These are phyloP conservation scores for Micrasema longulum DNA, from an alignment of 1,140 invertebrate genomes.

Conservation along the genomic window DNA sequence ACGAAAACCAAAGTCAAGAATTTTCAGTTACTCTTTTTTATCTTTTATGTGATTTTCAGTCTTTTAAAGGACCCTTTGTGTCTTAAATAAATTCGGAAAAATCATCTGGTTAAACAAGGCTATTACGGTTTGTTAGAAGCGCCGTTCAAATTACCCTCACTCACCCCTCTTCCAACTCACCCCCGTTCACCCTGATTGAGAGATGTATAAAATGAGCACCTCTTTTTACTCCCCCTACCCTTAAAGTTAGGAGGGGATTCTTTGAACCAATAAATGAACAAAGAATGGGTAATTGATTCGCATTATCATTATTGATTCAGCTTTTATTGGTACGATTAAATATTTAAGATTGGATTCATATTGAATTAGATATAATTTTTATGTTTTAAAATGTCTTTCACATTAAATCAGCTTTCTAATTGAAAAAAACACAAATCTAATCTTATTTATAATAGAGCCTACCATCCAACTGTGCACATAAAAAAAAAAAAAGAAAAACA, in stretches of 20 bases:
- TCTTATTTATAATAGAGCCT: no score
- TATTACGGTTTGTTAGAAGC: conserved; percentile 46
- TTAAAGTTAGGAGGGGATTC: neutral
- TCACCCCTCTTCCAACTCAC: neutral
- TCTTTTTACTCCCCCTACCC: conserved; percentile 14
- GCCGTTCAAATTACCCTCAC: conserved; percentile 38
- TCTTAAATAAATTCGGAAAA: neutral
- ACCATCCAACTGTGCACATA: no score
- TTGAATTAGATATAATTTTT: no score
- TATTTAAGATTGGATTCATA: neutral
- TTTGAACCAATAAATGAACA: conserved; percentile 16
- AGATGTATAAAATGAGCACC: conserved; percentile 27
- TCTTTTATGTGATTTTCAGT: no score
- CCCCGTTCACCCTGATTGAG: neutral
- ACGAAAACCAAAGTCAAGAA: no score
- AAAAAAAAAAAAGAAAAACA: no score
- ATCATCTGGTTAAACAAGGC: conserved; percentile 25
- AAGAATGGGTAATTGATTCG: conserved; percentile 35
- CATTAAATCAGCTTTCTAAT: no score
- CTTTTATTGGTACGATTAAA: conserved; percentile 17
- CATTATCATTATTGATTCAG: conserved; percentile 33
- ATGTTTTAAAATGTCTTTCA: no score
- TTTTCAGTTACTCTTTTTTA: no score
- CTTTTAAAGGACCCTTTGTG: no score
- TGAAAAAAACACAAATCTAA: no score